Percentiles rank a stretch among this genome's conserved stretches.
Evolutionary conservation across 2,113 vertebrate genomes (phyloP).

Genomic region (Pollimyrus isidori): DNA sequence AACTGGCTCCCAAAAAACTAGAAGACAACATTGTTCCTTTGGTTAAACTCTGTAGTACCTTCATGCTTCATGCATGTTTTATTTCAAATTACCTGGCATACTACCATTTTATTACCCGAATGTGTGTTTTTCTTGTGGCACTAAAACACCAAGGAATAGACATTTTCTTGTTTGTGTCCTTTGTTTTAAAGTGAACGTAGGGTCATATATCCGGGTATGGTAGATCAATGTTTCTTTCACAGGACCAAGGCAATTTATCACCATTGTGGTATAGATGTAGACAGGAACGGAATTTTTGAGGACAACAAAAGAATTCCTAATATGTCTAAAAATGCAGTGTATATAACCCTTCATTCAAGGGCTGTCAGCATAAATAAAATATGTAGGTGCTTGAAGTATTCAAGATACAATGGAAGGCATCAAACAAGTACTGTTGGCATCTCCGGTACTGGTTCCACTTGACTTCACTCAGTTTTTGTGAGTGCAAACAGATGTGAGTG

Average conservation of each 20-base stretch:
- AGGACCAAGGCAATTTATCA: not conserved
- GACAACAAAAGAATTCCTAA: not conserved
- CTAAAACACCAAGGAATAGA: not conserved
- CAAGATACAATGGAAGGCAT: not conserved
- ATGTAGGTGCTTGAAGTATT: not conserved
- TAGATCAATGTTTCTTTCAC: not conserved
- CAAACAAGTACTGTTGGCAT: not conserved
- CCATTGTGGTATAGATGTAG: not conserved
- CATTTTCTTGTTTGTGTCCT: not conserved
- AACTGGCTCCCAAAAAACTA: not conserved
- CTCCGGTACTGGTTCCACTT: not conserved
- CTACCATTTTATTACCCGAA: not conserved
- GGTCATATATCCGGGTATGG: not conserved
- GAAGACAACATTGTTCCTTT: not conserved
- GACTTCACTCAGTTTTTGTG: not conserved
- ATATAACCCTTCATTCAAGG: not conserved
- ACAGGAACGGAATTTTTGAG: not conserved
- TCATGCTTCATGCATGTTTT: not conserved
- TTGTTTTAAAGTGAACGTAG: not conserved
- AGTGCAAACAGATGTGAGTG: not conserved
- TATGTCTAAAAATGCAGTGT: not conserved
- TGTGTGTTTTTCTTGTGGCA: not conserved
- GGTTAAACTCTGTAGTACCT: too few relatives aligned
- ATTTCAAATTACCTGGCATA: not conserved
- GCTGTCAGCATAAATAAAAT: not conserved